Evolutionary conservation across 2,888 invertebrate genomes (phyloP), one percentile per base, ranked within the genome.

Genomic region (Temnothorax rugatulus): DNA sequence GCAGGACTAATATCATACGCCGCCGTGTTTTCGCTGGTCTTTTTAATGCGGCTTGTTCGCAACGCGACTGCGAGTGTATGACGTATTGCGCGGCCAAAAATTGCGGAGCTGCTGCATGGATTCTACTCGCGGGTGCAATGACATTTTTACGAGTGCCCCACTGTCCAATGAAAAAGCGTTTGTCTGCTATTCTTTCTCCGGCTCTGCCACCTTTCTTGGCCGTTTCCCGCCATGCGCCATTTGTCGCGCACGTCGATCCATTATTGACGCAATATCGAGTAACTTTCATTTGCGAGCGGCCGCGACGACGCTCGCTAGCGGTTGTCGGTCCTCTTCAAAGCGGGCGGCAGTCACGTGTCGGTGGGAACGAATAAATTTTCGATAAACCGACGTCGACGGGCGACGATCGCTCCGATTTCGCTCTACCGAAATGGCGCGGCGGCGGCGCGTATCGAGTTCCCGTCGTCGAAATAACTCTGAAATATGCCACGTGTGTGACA

Each of bases 381-480:
- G 90, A 90, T 89, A 90, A 90, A 90, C 89, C 90, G 86, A 90
- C 90, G 85, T 90, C 90, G 89, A 89, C 86, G 88, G 88, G 74
- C 86, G 84, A 83, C 89, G 90, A 88, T 88, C 86, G 87, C 87
- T 89, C 87, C 91, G 89, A 91, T 91, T 90, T 87, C 88, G 87
- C 86, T 90, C 88, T 92, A 89, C 82, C 89, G 87, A 68, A 68
- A 88, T 90, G 90, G 89, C 88, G 90, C 88, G 89, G 86, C 7
- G 34, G 7, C 90, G 88, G 83, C 77, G 84, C 89, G 89, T 91
- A 90, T 89, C 88, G 91, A 87, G 87, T 91, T 91, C 85, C 88
- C 89, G 88, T 89, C 88, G 88, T 87, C 83, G 89, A 84, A 90
- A 91, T 90, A 90, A 91, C 87, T 86, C 89, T 87, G 90, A 90